Evolutionary conservation across 1,140 invertebrate genomes (phyloP), one percentile per base, ranked within the genome.

Genomic region (Papilio polytes): DNA sequence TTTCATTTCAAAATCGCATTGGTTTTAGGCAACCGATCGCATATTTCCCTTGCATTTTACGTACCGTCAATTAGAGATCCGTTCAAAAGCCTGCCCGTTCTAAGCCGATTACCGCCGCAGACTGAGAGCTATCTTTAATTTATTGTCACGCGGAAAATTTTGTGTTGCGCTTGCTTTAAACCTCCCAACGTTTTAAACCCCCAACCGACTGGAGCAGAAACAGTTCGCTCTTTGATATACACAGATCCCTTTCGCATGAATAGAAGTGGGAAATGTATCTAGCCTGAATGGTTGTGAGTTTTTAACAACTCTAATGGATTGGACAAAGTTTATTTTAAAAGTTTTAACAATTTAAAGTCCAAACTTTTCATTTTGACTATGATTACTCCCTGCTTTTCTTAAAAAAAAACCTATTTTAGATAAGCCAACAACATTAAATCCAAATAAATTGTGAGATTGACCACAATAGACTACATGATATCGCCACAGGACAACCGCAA

Each of bases 71-170:
- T 78, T 78, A 26, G 77, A 78, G 41, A 63, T 82, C 73, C 74
- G 51, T 70, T 84, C 83, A 84, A 84, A 66, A 80, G 84, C 84
- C 81, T 44, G 82, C 56, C 80, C 77, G 76, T 82, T 78, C 74
- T 87, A 87, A 87, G 84, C 84, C 82, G 85, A 85, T 87, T 85
- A 85, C 79, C 66, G 79, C 53, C 77, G 59, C 80, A 74, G 82
- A 83, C 80, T 80, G 81, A 78, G 31, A 81, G 80, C 80, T 63
- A 80, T 83, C 82, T 84, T 80, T 83, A 85, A 86, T 85, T 86
- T 86, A 85, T 84, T 77, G 84, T 84, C 74, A 80, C 59, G 80
- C 74, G 74, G 77, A 80, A 84, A 84, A 84, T 82, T 85, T 82
- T 80, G 82, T 80, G 78, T 74, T 73, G 36, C 73, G 31, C 79